Conservation (phyloP, 2,113 vertebrate species). For the Istiophorus platypterus region DNA sequence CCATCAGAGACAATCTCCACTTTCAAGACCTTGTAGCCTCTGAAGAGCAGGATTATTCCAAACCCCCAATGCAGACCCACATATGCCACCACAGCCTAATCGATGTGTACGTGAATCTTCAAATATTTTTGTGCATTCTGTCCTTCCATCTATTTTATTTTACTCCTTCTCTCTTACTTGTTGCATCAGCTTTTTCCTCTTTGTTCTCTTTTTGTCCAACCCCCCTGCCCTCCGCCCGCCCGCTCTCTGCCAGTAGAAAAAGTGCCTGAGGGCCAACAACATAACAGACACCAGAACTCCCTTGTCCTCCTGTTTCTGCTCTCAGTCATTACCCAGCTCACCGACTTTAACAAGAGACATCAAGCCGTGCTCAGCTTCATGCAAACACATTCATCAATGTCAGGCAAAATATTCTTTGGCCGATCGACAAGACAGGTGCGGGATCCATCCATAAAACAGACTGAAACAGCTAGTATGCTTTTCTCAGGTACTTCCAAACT, state of each 20-base stretch:
- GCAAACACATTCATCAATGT: conserved; percentile 70
- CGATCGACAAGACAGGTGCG: conserved; percentile 68
- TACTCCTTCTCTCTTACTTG: conserved; percentile 7
- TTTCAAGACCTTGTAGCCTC: conserved; percentile 50
- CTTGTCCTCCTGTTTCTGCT: conserved; percentile 67
- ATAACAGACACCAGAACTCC: conserved; percentile 70
- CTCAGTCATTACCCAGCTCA: conserved; percentile 41
- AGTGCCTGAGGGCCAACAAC: conserved; percentile 60
- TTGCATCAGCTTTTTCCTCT: conserved; percentile 40
- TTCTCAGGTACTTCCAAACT: conserved; percentile 24
- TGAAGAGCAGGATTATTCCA: conserved; percentile 53
- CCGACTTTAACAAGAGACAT: conserved; percentile 49
- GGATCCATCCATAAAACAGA: conserved; percentile 26
- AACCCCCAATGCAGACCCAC: conserved; percentile 20
- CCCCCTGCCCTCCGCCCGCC: too few relatives aligned
- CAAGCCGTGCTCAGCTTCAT: conserved; percentile 53
- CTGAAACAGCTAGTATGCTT: conserved; percentile 4
- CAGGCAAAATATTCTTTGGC: conserved; percentile 57
- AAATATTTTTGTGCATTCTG: conserved; percentile 26
- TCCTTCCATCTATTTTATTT: conserved; percentile 45
- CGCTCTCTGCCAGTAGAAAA: conserved; percentile 43
- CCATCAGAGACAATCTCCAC: conserved; percentile 69
- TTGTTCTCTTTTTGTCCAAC: conserved; percentile 35
- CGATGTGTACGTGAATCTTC: conserved; percentile 26
- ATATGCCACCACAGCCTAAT: conserved; percentile 35